Evolutionary conservation across 2,888 invertebrate genomes (phyloP).

Genomic region (Lapara coniferarum): DNA sequence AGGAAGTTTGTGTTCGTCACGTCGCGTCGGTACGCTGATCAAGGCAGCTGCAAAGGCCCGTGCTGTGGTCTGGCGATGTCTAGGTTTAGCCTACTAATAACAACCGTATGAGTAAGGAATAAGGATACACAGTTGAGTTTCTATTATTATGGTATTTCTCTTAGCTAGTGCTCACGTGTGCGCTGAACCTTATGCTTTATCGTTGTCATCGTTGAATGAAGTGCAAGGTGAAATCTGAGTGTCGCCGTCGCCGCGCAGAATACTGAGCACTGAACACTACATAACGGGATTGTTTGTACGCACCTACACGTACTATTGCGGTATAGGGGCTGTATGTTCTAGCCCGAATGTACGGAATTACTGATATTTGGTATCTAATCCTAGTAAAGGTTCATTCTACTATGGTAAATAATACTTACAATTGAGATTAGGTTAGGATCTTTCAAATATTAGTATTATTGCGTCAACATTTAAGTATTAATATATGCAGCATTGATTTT

Average conservation of each 20-base stretch:
- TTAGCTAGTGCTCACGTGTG: neutral
- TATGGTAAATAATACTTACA: too few relatives aligned
- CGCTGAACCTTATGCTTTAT: neutral
- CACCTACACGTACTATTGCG: neutral
- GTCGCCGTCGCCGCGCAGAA: neutral
- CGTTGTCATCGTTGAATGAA: slow-evolving; percentile 32
- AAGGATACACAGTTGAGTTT: neutral
- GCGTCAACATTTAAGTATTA: too few relatives aligned
- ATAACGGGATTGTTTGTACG: slow-evolving; percentile 10
- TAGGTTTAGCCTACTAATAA: neutral
- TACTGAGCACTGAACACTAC: neutral
- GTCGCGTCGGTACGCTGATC: neutral
- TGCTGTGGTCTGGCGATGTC: neutral
- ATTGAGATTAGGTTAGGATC: too few relatives aligned
- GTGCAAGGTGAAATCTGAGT: slow-evolving; percentile 40
- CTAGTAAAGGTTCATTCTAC: too few relatives aligned
- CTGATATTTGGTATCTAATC: too few relatives aligned
- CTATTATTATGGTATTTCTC: neutral
- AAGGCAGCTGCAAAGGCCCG: neutral
- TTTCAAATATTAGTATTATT: too few relatives aligned
- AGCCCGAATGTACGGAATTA: too few relatives aligned
- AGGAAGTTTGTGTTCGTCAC: neutral
- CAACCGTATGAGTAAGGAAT: neutral
- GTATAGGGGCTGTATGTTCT: too few relatives aligned
- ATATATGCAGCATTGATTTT: too few relatives aligned